Conservation (phyloP, 92 coral and sea anemone genomes). For the Heteractis magnifica region DNA sequence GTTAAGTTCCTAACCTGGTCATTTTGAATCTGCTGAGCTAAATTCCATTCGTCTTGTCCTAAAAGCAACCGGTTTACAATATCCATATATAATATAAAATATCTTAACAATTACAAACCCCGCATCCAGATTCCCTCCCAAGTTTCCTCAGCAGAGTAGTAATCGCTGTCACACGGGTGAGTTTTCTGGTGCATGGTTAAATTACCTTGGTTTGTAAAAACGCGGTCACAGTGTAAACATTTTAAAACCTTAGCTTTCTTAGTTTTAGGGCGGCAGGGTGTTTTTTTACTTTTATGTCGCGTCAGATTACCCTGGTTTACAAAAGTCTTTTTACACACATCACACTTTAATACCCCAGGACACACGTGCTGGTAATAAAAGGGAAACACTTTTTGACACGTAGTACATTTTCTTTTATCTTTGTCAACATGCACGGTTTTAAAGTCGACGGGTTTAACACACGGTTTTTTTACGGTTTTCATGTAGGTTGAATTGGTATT, state of each 20-base stretch:
- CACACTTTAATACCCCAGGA: no score
- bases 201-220: slow-evolving; percentile 2
- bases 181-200: slow-evolving; percentile 1
- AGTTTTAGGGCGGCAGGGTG: not conserved
- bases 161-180: slow-evolving; percentile 5
- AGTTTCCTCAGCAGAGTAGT: not conserved
- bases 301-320: not conserved
- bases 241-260: no score
- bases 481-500: no score
- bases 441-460: not conserved
- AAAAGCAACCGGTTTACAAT: no score
- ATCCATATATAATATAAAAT: no score
- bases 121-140: not conserved
- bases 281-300: no score
- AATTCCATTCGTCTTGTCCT: no score
- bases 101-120: not conserved
- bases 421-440: not conserved
- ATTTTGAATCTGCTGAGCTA: no score
- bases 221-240: not conserved
- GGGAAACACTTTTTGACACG: no score
- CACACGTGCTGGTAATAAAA: no score
- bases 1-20: not conserved
- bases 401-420: no score
- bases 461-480: no score
- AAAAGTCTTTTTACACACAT: not conserved